Evolutionary conservation across 2,113 vertebrate species (phyloP), one percentile per base, ranked within the genome.

Genomic region (Nibea albiflora): DNA sequence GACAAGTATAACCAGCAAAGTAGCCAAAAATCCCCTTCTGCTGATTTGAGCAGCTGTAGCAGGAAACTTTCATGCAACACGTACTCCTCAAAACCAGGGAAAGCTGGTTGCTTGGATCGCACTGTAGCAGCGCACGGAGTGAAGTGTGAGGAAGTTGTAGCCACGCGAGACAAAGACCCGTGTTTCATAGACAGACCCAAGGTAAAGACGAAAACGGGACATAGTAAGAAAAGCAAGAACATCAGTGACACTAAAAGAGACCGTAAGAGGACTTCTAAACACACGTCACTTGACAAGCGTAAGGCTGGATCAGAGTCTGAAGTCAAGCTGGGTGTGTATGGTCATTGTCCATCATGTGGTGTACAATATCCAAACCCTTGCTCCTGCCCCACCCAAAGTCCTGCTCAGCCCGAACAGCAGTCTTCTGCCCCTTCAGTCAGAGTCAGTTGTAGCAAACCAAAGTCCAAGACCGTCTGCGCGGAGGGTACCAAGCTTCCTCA

Each of bases 201-300:
- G 85, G 95, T 95, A 10, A 98, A 97, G 93, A 96, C 91, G 79
- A 95, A 97, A 95, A 84, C 65, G 2, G 92, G 87, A 42, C 91
- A 80, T 1, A 57, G 75, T 0, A 94, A 95, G 17, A 82, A 89
- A 56, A 83, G n/a, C 20, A 81, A 87, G 49, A 74, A 52, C 5
- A n/a, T 57, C 46, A 26, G 58, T 2, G 68, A 39, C 6, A 61
- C 88, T 7, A 91, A 90, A 87, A 87, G 79, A 63, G 93, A 95
- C 31, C 2, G 0, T 11, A 86, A 82, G 73, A 96, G 88, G 86
- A 53, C 76, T 10, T 81, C 65, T 0, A 92, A 70, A 49, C 83
- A 81, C 60, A 26, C 76, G 0, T 22, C 84, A 20, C 28, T 78
- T 0, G 94, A 95, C 20, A 95, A 89, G 57, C 94, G 83, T 82